A percentile compares a stretch with the other conserved stretches of the same genome.
phyloP scores from a whole-genome alignment of 2,113 vertebrate genomes.

The Mungos mungo region DNA sequence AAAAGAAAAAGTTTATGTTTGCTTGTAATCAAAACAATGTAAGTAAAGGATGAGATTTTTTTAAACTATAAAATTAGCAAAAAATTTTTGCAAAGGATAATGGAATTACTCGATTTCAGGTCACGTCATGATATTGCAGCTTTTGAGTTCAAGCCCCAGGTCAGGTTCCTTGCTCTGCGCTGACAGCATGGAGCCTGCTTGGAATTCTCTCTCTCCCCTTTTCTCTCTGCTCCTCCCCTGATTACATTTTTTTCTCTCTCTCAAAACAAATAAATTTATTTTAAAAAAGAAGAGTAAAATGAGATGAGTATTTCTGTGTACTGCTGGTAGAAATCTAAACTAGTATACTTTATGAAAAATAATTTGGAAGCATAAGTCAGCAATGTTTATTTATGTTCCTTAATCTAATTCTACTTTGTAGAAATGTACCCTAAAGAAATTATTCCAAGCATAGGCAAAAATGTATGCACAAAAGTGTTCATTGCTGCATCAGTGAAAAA shows the following conservation, averaged over 20 bases:
- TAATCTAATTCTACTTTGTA: slow-evolving; percentile 25
- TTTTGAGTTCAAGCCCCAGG: no score
- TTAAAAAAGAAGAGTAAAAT: neutral
- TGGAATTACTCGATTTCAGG: neutral
- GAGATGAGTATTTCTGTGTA: neutral
- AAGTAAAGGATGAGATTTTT: neutral
- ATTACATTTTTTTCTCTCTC: no score
- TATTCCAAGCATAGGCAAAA: neutral
- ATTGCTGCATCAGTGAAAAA: neutral
- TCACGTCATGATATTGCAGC: no score
- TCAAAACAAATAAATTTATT: no score
- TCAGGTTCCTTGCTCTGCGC: no score
- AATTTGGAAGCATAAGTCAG: neutral
- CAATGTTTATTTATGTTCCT: neutral
- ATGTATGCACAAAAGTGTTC: slow-evolving; percentile 14
- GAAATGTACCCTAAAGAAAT: slow-evolving; percentile 37
- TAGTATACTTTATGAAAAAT: neutral
- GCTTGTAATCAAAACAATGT: neutral
- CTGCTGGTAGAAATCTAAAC: neutral
- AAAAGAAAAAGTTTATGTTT: neutral
- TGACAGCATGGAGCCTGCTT: no score
- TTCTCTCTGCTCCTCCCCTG: no score
- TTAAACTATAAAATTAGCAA: slow-evolving; percentile 7
- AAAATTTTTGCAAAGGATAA: neutral
- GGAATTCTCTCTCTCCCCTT: no score